Percentiles rank a stretch among this genome's conserved stretches.
These are phyloP conservation scores for Trididemnum miniatum DNA, from an alignment of 23 tunicate species.

Conservation along the genomic window DNA sequence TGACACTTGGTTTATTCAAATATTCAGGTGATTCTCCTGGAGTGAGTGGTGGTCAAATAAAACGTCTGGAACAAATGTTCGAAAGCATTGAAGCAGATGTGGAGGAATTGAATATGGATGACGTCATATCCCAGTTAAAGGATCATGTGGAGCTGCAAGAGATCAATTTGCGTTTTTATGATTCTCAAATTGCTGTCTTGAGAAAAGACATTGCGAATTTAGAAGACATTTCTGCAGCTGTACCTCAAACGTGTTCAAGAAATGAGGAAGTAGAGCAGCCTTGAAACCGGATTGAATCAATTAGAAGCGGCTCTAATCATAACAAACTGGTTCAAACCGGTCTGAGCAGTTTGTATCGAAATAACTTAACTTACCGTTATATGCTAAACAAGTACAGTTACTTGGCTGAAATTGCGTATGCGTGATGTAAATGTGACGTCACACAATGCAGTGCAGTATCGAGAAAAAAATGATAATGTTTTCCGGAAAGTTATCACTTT, in stretches of 20 bases:
- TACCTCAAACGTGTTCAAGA: constrained; percentile 58
- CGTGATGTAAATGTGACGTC: too few species aligned
- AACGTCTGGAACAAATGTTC: constrained; percentile 32
- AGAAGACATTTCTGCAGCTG: constrained; percentile 44
- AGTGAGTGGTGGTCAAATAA: constrained; percentile 44
- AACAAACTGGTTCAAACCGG: constrained; percentile 28
- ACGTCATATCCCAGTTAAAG: constrained; percentile 20
- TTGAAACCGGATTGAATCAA: too few species aligned
- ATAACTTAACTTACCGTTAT: too few species aligned
- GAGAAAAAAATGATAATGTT: too few species aligned
- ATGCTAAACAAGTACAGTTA: too few species aligned
- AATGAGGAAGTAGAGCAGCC: constrained; percentile 47
- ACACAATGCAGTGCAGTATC: too few species aligned
- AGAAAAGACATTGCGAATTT: constrained; percentile 60
- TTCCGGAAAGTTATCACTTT: too few species aligned
- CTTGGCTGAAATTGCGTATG: too few species aligned
- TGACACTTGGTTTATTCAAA: too few species aligned
- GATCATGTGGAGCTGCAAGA: constrained; percentile 39
- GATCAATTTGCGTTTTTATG: constrained; percentile 35
- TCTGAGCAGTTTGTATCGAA: too few species aligned
- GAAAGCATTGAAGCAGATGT: constrained; percentile 30
- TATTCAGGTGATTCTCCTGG: constrained; percentile 40
- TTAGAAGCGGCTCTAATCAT: too few species aligned
- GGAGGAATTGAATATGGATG: constrained; percentile 39
- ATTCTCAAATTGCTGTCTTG: constrained; percentile 42